phyloP scores from a whole-genome alignment of 1,140 invertebrate genomes.

The Conopomorpha cramerella region DNA sequence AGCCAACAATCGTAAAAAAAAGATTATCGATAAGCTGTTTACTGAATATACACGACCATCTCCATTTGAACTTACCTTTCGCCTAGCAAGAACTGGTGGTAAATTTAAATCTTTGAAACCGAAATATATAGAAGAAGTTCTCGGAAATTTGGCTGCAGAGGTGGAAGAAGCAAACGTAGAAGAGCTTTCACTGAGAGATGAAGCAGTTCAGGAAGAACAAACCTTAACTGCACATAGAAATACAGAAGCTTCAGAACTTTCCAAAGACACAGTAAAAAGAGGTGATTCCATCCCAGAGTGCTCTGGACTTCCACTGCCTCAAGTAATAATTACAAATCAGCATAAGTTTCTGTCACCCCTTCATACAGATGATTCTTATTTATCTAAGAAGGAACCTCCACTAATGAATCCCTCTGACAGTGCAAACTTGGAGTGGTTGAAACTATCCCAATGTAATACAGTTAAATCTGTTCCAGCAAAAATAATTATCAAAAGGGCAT shows the following conservation, averaged over 20 bases:
- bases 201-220: not conserved
- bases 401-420: too few species aligned
- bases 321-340: constrained; percentile 18
- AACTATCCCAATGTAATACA: constrained; percentile 9
- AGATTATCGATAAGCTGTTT: constrained; percentile 31
- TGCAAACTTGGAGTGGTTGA: too few species aligned
- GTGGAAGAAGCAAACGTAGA: not conserved
- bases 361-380: constrained; percentile 7
- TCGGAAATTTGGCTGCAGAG: too few species aligned
- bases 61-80: constrained; percentile 29
- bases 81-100: constrained; percentile 21
- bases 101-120: constrained; percentile 19
- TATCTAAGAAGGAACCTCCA: too few species aligned
- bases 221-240: not conserved
- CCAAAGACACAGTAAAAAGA: constrained; percentile 9
- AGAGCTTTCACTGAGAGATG: too few species aligned
- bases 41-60: constrained; percentile 20
- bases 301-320: too few species aligned
- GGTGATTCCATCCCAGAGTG: constrained; percentile 6
- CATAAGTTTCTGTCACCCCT: constrained; percentile 23
- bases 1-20: constrained; percentile 15
- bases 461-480: constrained; percentile 20
- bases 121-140: constrained; percentile 7
- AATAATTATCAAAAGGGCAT: too few species aligned
- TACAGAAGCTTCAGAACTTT: not conserved